Evolutionary conservation across 2,797 vertebrate genomes (phyloP).

Genomic region (Rhynchonycteris naso): DNA sequence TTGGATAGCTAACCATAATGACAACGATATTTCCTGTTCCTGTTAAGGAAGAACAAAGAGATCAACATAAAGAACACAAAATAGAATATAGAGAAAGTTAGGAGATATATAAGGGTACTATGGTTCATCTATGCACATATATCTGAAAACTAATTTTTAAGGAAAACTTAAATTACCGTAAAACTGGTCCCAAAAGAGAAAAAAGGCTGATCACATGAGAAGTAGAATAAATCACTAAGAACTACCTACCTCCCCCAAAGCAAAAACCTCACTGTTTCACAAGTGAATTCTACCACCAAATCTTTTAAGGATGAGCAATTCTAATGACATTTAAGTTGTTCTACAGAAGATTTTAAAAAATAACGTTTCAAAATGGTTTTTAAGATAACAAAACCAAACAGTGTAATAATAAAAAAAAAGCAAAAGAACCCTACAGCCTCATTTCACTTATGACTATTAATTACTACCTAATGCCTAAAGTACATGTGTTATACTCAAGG

Average conservation of each 20-base stretch:
- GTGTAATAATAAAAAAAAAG: not conserved
- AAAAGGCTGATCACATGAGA: not conserved
- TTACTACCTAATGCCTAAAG: not conserved
- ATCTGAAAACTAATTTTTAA: not conserved
- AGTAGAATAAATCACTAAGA: conserved; percentile 1
- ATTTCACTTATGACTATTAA: conserved; percentile 15
- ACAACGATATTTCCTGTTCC: conserved; percentile 88
- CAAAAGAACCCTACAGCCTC: not conserved
- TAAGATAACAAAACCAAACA: not conserved
- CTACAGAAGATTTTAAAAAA: not conserved
- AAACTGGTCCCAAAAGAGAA: conserved; percentile 1
- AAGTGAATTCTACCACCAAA: not conserved
- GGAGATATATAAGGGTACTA: not conserved
- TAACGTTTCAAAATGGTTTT: not conserved
- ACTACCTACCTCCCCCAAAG: not conserved
- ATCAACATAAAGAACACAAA: conserved; percentile 28
- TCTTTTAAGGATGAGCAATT: not conserved
- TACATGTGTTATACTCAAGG: not conserved
- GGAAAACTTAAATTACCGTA: not conserved
- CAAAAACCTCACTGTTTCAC: not conserved
- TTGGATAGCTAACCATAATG: conserved; percentile 89
- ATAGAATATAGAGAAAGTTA: not conserved
- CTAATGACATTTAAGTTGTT: not conserved
- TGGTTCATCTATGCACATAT: not conserved
- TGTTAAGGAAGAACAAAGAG: conserved; percentile 70